These are phyloP conservation scores for Tribolium madens DNA, from an alignment of 1,140 invertebrate species.

Conservation along the genomic window DNA sequence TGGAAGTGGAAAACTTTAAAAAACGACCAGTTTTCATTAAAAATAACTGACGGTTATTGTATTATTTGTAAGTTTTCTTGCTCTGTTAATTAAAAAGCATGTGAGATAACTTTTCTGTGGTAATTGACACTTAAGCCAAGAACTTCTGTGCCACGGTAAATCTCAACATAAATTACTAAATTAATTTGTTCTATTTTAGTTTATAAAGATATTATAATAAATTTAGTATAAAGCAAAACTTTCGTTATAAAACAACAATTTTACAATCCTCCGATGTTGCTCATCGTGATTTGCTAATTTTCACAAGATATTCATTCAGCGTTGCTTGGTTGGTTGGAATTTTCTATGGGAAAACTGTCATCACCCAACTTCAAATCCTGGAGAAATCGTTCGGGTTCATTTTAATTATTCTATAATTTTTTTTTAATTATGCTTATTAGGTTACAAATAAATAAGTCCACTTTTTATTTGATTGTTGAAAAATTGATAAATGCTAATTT, in stretches of 20 bases:
- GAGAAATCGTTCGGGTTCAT: not conserved
- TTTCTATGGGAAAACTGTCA: constrained; percentile 13
- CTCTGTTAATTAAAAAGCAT: not conserved
- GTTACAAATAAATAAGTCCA: not conserved
- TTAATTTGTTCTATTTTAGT: not conserved
- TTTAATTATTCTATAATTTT: not conserved
- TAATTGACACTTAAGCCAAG: too few species aligned
- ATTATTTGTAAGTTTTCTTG: not conserved
- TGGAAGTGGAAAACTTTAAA: too few species aligned
- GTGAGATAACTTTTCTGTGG: too few species aligned
- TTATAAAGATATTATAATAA: not conserved
- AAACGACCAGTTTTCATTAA: too few species aligned
- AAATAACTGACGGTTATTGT: too few species aligned
- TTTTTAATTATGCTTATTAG: not conserved
- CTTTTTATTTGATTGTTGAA: too few species aligned
- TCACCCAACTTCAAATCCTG: constrained; percentile 6
- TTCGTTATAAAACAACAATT: constrained; percentile 17
- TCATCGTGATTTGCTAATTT: constrained; percentile 10
- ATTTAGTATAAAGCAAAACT: not conserved
- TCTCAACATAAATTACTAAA: too few species aligned
- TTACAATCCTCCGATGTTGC: not conserved
- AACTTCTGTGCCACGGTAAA: too few species aligned
- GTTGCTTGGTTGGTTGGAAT: not conserved
- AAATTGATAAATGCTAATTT: too few species aligned
- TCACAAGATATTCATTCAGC: not conserved